Evolutionary conservation across 2,113 vertebrate genomes (phyloP).

Genomic region (Hirundichthys speculiger): DNA sequence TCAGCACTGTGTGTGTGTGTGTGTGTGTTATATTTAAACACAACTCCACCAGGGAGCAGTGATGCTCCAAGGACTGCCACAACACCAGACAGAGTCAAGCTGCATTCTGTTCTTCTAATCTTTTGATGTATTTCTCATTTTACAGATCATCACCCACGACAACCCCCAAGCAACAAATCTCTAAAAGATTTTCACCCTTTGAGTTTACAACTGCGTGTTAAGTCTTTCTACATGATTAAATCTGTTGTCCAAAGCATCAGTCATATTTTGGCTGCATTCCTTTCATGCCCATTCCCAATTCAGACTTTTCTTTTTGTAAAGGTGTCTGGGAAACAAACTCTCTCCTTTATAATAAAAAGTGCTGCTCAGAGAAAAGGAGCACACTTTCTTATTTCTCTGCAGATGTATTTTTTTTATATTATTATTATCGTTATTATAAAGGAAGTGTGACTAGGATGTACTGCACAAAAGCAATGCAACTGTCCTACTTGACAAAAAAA

Average conservation of each 20-base stretch:
- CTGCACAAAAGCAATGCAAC: constrained; percentile 4
- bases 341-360: constrained; percentile 12
- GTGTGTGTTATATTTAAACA: not conserved
- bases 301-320: too few species aligned
- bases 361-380: not conserved
- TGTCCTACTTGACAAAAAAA: constrained; percentile 15
- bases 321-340: not conserved
- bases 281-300: too few species aligned
- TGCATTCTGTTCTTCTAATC: not conserved
- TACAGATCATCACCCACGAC: not conserved
- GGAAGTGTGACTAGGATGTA: constrained; percentile 3
- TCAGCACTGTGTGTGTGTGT: too few species aligned
- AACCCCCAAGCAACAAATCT: too few species aligned
- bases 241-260: too few species aligned
- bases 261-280: too few species aligned
- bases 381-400: not conserved
- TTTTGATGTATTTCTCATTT: constrained; percentile 7
- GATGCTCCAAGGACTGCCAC: constrained; percentile 13
- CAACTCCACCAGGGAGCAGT: constrained; percentile 60
- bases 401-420: not conserved
- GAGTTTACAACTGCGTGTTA: too few species aligned
- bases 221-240: too few species aligned
- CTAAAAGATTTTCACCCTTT: too few species aligned
- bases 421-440: too few species aligned
- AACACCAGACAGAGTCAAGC: not conserved